A percentile compares a stretch with the other conserved stretches of the same genome.
phyloP scores from a whole-genome alignment of 35 echinoderm and acorn worm species.

The Apostichopus parvimensis region DNA sequence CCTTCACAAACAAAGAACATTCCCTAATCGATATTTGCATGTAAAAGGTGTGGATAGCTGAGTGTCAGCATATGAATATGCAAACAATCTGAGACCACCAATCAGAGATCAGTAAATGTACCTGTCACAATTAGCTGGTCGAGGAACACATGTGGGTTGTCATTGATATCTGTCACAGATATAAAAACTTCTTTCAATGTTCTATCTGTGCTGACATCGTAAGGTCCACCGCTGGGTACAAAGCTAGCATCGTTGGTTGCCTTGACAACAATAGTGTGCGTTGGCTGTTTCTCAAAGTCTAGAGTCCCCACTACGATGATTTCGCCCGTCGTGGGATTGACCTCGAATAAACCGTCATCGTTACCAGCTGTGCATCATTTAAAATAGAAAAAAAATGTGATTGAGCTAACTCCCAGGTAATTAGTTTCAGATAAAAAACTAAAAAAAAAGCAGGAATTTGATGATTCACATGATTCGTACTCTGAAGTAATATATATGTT shows the following conservation, averaged over 20 bases:
- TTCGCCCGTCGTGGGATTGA: constrained; percentile 65
- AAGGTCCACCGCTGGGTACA: constrained; percentile 38
- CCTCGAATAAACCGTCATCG: constrained; percentile 59
- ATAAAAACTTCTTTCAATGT: constrained; percentile 72
- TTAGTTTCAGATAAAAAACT: too few species aligned
- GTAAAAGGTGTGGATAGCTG: too few species aligned
- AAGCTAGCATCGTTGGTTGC: constrained; percentile 70
- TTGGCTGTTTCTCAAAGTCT: constrained; percentile 62
- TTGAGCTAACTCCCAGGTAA: neutral
- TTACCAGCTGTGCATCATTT: constrained; percentile 70
- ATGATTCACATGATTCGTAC: too few species aligned
- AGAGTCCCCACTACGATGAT: constrained; percentile 66
- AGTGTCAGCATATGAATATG: too few species aligned
- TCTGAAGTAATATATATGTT: too few species aligned
- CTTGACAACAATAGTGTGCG: constrained; percentile 57
- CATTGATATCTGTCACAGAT: constrained; percentile 71
- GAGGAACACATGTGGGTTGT: constrained; percentile 70
- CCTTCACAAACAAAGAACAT: too few species aligned
- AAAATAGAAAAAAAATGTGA: neutral
- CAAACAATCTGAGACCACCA: too few species aligned
- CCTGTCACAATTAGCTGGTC: constrained; percentile 59
- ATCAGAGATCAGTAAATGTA: constrained; percentile 16
- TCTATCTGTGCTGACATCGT: constrained; percentile 41
- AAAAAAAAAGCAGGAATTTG: too few species aligned
- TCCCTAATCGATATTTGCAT: neutral